These are phyloP conservation scores for Sternotherus odoratus DNA, from an alignment of 2,797 vertebrate species.

Conservation along the genomic window DNA sequence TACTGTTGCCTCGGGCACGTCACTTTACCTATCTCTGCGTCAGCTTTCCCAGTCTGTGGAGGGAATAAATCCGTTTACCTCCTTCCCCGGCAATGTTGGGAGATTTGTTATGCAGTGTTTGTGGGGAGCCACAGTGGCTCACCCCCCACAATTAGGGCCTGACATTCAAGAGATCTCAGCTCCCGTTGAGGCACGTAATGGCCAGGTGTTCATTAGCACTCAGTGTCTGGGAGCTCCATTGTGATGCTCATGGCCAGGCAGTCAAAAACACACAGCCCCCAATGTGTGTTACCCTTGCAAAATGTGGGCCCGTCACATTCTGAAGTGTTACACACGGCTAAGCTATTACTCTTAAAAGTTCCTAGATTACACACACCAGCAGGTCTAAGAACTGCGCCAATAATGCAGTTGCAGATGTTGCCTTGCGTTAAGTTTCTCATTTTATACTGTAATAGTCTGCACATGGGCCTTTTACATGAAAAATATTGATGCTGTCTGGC, in stretches of 20 bases:
- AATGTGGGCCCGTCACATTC: background rate
- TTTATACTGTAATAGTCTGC: background rate
- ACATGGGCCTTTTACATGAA: background rate
- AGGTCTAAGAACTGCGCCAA: background rate
- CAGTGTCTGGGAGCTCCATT: background rate
- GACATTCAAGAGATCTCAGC: background rate
- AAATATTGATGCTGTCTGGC: background rate
- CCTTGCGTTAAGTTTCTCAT: background rate
- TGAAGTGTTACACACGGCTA: background rate
- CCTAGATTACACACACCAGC: background rate
- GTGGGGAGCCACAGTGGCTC: background rate
- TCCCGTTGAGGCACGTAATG: background rate
- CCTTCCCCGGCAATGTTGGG: background rate
- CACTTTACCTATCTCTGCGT: background rate
- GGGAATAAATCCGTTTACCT: background rate
- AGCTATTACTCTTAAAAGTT: background rate
- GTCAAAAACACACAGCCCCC: fast-evolving
- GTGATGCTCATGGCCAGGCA: background rate
- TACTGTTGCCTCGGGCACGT: fast-evolving
- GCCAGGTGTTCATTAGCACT: background rate
- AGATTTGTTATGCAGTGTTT: background rate
- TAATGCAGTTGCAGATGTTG: background rate
- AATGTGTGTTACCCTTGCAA: fast-evolving
- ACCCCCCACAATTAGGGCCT: background rate
- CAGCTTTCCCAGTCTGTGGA: background rate